Conservation (phyloP, 2,797 vertebrate genomes). For the Meriones psammophilus region DNA sequence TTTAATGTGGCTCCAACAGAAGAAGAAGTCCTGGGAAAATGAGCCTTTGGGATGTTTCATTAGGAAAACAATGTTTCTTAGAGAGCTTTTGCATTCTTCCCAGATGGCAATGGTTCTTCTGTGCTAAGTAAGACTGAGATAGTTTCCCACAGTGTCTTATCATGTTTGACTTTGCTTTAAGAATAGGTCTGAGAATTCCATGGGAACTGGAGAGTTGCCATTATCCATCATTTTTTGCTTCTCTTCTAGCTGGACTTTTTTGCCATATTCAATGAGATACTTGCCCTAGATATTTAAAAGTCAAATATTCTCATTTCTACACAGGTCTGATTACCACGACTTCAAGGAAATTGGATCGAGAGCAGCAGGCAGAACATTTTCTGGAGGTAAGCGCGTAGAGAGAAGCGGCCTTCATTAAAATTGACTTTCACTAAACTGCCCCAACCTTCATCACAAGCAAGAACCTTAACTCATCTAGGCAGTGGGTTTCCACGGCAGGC, state of each 20-base stretch:
- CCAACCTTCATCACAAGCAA: constrained; percentile 11
- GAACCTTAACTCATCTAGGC: constrained; percentile 33
- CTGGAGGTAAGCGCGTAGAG: constrained; percentile 92
- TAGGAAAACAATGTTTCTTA: constrained; percentile 76
- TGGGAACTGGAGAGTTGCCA: background rate
- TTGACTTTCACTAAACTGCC: constrained; percentile 39
- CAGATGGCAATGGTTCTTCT: constrained; percentile 56
- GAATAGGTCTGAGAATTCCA: constrained; percentile 53
- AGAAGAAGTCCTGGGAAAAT: constrained; percentile 85
- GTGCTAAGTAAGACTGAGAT: constrained; percentile 46
- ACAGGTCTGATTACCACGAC: constrained; percentile 96
- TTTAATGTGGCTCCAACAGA: constrained; percentile 75
- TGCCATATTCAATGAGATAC: constrained; percentile 1
- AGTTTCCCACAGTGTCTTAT: constrained; percentile 60
- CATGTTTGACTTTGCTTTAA: constrained; percentile 71
- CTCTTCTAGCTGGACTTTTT: constrained; percentile 58
- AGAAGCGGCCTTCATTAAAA: constrained; percentile 65
- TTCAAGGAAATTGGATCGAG: constrained; percentile 95
- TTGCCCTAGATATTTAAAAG: constrained; percentile 73
- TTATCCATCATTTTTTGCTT: constrained; percentile 53
- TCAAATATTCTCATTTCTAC: constrained; percentile 84
- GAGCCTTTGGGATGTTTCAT: constrained; percentile 83
- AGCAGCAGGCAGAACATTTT: constrained; percentile 96
- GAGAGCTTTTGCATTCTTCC: constrained; percentile 60
- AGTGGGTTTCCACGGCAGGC: constrained; percentile 19